Base-by-base conservation (phyloP, 1,140 invertebrate genomes). In the Drusus annulatus region DNA sequence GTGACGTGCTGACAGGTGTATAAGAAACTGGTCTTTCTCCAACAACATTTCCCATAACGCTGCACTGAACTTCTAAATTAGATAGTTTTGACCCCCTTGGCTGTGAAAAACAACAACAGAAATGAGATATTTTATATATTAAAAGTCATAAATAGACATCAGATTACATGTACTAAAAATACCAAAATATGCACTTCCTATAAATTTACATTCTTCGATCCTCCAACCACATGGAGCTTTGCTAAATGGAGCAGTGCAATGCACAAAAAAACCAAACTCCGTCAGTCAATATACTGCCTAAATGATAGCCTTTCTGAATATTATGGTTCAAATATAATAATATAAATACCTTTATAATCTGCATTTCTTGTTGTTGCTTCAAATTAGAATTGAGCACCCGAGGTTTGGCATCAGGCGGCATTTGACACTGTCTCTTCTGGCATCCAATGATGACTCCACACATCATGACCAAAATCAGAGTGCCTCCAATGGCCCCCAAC, bases 41-140 rank as follows among this genome's bases (percentile, higher is more conserved):
- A 82, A 92, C 87, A 91, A 91, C 87, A 89, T 87, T 86, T 54
- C 77, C 54, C 31, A 79, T 80, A 7, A 80, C 56, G 17, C 78
- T 8, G 45, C 78, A 80, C 31, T 83, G 82, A 25, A 78, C 92
- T 91, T 97, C 95, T 60, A 96, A 86, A 87, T 96, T 96, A 86
- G 94, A 96, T 81, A 96, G 88, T 87, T 96, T 96, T 0, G 94
- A 95, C 63, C 92, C 93, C 28, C 94, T 90, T 84, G 96, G 28
- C 78, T 80, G 31, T n/a, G 25, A 80, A 50, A 74, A 63, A 80
- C 60, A 76, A 5, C 25, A 36, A 28, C 5, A 28, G 25, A 28
- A n/a, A n/a, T n/a, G n/a, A n/a, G n/a, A n/a, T n/a, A n/a, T n/a
- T n/a, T n/a, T n/a, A n/a, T n/a, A n/a, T n/a, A n/a, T n/a, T n/a